A percentile compares a stretch with the other conserved stretches of the same genome.
These are phyloP conservation scores for Polyommatus iphigenia DNA, from an alignment of 2,888 invertebrate genomes.

Conservation along the genomic window DNA sequence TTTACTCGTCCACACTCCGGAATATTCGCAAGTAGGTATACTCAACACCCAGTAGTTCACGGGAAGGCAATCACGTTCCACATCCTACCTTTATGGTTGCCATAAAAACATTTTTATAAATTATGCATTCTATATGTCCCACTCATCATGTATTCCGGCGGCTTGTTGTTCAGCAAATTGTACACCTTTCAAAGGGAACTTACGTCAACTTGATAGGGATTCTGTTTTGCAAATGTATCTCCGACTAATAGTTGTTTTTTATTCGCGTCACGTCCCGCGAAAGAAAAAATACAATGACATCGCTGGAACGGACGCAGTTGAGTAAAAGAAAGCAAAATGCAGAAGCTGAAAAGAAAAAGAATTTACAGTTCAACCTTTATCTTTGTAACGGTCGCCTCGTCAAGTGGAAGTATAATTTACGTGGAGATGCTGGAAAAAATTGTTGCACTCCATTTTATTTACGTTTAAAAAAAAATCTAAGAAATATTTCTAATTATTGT, in stretches of 20 bases:
- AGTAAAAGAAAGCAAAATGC: conserved; percentile 51
- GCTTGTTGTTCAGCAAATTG: conserved; percentile 29
- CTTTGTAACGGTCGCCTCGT: conserved; percentile 5
- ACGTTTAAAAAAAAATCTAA: neutral
- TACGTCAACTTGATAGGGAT: conserved; percentile 35
- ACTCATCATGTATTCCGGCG: conserved; percentile 26
- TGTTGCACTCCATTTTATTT: neutral
- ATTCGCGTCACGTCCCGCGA: conserved; percentile 64
- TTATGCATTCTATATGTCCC: conserved; percentile 19
- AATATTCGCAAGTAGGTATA: neutral
- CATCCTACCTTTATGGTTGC: neutral
- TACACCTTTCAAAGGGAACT: conserved; percentile 28
- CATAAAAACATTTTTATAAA: conserved; percentile 24
- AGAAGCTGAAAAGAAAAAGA: neutral
- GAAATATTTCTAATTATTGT: neutral
- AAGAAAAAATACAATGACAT: conserved; percentile 70
- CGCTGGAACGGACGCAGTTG: conserved; percentile 60
- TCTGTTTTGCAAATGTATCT: conserved; percentile 43
- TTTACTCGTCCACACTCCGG: no score
- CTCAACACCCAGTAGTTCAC: neutral
- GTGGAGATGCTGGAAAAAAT: neutral
- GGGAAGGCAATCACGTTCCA: neutral
- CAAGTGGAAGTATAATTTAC: conserved; percentile 5
- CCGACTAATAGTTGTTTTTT: conserved; percentile 42
- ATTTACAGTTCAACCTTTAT: neutral